Evolutionary conservation across 2,797 vertebrate species (phyloP).

Genomic region (Argya squamiceps): DNA sequence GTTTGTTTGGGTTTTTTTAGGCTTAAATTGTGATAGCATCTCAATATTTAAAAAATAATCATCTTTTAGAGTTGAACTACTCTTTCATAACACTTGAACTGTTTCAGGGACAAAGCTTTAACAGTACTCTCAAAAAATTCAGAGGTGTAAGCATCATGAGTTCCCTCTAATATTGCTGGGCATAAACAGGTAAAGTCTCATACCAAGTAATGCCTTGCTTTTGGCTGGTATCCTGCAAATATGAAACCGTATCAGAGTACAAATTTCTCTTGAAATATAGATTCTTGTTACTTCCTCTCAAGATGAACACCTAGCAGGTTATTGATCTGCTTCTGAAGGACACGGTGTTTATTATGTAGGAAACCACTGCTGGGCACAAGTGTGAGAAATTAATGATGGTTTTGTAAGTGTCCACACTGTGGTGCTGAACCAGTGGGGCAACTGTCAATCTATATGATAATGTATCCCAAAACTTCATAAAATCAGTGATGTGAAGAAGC

Average conservation of each 20-base stretch:
- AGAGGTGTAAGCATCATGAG: background rate
- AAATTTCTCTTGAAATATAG: constrained; percentile 58
- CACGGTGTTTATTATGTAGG: constrained; percentile 74
- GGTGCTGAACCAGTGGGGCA: constrained; percentile 75
- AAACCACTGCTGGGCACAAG: constrained; percentile 71
- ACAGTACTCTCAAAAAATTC: background rate
- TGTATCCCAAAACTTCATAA: constrained; percentile 81
- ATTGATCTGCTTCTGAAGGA: constrained; percentile 80
- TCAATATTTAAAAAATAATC: background rate
- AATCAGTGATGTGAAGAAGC: constrained; percentile 76
- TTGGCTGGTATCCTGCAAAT: constrained; percentile 23
- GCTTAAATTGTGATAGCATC: background rate
- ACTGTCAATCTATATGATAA: constrained; percentile 84
- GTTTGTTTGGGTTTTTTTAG: background rate
- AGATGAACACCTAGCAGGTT: constrained; percentile 73
- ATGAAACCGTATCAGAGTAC: constrained; percentile 28
- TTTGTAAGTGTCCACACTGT: constrained; percentile 74
- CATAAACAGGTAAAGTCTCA: constrained; percentile 11
- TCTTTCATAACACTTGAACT: background rate
- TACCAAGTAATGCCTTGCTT: background rate
- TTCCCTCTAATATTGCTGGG: background rate
- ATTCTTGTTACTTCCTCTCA: constrained; percentile 70
- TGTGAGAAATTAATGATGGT: constrained; percentile 80
- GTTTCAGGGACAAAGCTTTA: background rate
- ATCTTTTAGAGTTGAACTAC: background rate